Conservation (phyloP, 2,113 vertebrate species). For the Cnemophilus loriae region DNA sequence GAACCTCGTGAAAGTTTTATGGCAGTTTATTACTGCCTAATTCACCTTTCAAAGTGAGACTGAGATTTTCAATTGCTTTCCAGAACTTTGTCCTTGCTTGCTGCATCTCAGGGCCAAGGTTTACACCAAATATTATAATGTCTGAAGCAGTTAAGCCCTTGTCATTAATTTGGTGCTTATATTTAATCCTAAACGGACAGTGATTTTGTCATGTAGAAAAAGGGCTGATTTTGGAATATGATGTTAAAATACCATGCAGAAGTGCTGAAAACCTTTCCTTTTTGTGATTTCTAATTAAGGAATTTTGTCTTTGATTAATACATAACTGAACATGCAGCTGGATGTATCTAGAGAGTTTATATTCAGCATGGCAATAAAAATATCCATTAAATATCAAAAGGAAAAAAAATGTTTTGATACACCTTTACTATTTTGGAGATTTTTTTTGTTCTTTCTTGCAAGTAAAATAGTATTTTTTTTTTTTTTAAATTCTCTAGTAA, state of each 20-base stretch:
- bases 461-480: not conserved
- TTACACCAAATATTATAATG: not conserved
- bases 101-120: not conserved
- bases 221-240: not conserved
- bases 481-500: not conserved
- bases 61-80: not conserved
- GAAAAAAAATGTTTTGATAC: not conserved
- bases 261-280: not conserved
- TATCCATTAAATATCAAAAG: not conserved
- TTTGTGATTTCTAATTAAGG: not conserved
- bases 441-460: not conserved
- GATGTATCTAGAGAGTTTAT: not conserved
- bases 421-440: not conserved
- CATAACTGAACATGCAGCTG: not conserved
- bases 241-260: not conserved
- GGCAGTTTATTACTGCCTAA: not conserved
- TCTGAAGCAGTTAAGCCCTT: not conserved
- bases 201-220: not conserved
- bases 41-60: not conserved
- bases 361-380: not conserved
- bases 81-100: not conserved
- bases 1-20: not conserved
- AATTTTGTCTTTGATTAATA: not conserved
- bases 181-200: not conserved
- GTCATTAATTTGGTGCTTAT: not conserved